Conservation (phyloP, 2,888 invertebrate species). For the Apomyelois bistriatella region DNA sequence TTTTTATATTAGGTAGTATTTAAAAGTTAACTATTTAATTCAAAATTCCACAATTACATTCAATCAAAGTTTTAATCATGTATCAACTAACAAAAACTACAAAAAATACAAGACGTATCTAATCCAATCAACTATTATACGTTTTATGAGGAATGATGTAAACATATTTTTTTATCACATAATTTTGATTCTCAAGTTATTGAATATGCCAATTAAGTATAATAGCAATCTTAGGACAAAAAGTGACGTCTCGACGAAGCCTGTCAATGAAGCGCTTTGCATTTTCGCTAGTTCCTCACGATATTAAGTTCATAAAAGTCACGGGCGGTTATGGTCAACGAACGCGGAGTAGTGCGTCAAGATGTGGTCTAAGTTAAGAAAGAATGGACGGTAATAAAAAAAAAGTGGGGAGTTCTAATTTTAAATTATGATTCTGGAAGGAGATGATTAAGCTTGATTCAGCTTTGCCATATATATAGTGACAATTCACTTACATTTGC, state of each 20-base stretch:
- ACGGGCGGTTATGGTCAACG: slow-evolving; percentile 61
- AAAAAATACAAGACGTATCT: background rate
- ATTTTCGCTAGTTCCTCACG: slow-evolving; percentile 39
- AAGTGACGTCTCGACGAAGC: slow-evolving; percentile 27
- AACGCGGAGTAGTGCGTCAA: slow-evolving; percentile 33
- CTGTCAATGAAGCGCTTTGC: slow-evolving; percentile 34
- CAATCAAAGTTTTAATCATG: background rate
- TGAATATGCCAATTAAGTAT: slow-evolving; percentile 10
- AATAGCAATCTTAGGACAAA: slow-evolving; percentile 21
- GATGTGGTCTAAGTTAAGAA: slow-evolving; percentile 25
- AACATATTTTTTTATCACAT: background rate
- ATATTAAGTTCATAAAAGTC: slow-evolving; percentile 45
- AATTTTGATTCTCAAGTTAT: background rate
- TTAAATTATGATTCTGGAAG: no score
- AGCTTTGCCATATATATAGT: no score
- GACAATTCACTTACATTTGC: no score
- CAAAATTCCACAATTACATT: background rate
- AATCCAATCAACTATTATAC: background rate
- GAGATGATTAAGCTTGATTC: no score
- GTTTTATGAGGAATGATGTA: slow-evolving; percentile 2
- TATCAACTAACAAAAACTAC: background rate
- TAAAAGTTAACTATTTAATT: background rate
- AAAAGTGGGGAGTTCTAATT: no score
- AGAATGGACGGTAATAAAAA: background rate
- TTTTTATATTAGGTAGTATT: no score